Conservation (phyloP, 64 coral and sea anemone genomes). For the Platygyra sinensis region DNA sequence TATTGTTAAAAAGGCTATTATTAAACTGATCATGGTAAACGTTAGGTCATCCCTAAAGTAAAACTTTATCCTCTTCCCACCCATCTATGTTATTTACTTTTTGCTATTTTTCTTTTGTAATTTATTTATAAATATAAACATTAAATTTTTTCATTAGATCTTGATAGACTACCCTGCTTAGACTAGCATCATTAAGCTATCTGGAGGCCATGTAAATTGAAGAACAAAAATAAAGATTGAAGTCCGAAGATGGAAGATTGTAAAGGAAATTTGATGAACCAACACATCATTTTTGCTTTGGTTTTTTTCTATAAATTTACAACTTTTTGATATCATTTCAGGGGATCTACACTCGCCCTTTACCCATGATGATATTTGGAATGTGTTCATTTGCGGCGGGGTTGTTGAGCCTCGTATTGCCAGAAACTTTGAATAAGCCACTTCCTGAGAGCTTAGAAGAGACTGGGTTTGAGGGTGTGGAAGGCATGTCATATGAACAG, state of each 20-base stretch:
- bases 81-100: too few relatives aligned
- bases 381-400: slow-evolving; percentile 89
- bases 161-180: too few relatives aligned
- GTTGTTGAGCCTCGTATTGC: slow-evolving; percentile 68
- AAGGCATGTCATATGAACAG: slow-evolving; percentile 52
- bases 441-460: slow-evolving; percentile 95
- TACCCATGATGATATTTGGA: slow-evolving; percentile 97
- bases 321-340: slow-evolving; percentile 12
- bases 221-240: background rate
- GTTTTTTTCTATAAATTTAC: background rate
- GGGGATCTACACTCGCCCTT: slow-evolving; percentile 86
- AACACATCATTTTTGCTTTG: background rate
- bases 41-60: too few relatives aligned
- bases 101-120: too few relatives aligned
- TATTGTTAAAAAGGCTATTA: too few relatives aligned
- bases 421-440: slow-evolving; percentile 92
- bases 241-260: background rate
- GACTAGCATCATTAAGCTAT: too few relatives aligned
- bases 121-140: too few relatives aligned
- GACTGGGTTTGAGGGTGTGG: slow-evolving; percentile 54
- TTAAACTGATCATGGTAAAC: too few relatives aligned
- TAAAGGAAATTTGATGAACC: background rate
- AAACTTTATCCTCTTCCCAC: too few relatives aligned
- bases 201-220: too few relatives aligned
- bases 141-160: too few relatives aligned